These are phyloP conservation scores for Eupithecia inturbata DNA, from an alignment of 2,888 invertebrate species.

Conservation along the genomic window DNA sequence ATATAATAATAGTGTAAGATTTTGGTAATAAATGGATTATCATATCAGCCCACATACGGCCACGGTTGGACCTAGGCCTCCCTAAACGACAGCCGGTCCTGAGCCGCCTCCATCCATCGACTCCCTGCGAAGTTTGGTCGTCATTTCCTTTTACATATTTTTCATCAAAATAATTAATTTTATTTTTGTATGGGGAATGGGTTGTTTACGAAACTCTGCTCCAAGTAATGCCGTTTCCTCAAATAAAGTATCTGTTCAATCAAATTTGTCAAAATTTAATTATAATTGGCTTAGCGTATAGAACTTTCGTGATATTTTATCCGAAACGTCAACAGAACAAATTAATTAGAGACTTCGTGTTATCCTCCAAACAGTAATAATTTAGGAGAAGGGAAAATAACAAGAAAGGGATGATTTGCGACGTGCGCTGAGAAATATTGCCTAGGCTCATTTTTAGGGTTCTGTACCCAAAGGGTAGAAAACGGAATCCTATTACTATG, in stretches of 20 bases:
- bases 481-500: too few relatives aligned
- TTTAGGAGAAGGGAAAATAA: conserved; percentile 5
- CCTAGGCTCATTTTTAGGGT: too few relatives aligned
- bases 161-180: too few relatives aligned
- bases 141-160: too few relatives aligned
- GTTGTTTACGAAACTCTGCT: not conserved
- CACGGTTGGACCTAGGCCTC: too few relatives aligned
- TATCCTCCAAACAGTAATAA: conserved; percentile 26
- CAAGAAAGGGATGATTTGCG: not conserved
- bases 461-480: too few relatives aligned
- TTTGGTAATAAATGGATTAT: too few relatives aligned
- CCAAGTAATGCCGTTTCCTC: not conserved
- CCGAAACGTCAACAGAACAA: conserved; percentile 27
- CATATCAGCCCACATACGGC: too few relatives aligned
- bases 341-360: conserved; percentile 30
- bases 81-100: too few relatives aligned
- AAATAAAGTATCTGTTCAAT: not conserved
- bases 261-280: not conserved
- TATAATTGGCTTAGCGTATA: conserved; percentile 16
- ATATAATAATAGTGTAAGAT: too few relatives aligned
- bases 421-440: not conserved
- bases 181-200: not conserved
- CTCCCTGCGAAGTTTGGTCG: too few relatives aligned
- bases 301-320: conserved; percentile 26
- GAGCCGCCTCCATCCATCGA: too few relatives aligned